Conservation (phyloP, 2,888 invertebrate genomes). For the Dorcus parallelipipedus region DNA sequence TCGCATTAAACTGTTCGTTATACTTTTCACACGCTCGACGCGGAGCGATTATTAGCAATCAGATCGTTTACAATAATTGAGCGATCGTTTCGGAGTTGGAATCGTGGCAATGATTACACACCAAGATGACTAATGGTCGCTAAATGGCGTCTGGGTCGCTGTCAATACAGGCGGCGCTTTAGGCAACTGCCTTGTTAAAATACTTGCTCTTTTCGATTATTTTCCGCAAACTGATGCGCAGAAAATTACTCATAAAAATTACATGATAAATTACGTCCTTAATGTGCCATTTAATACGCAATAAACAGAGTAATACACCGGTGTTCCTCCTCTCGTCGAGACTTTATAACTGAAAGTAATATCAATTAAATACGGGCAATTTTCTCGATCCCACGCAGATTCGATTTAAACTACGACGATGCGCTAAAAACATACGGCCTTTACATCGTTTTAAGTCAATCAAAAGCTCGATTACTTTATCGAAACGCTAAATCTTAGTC, state of each 20-base stretch:
- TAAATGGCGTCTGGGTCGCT: slow-evolving; percentile 18
- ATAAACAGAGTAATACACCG: not conserved
- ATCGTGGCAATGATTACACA: slow-evolving; percentile 19
- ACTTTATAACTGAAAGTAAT: too few relatives aligned
- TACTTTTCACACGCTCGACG: slow-evolving; percentile 6
- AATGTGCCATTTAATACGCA: slow-evolving; percentile 10
- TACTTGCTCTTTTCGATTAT: slow-evolving; percentile 18
- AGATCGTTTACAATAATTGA: slow-evolving; percentile 21
- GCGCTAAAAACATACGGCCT: too few relatives aligned
- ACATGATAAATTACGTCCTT: slow-evolving; percentile 11
- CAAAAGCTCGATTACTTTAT: too few relatives aligned
- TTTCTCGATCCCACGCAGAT: too few relatives aligned
- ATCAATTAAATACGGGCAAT: too few relatives aligned
- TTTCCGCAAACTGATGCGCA: slow-evolving; percentile 5
- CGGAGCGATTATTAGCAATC: slow-evolving; percentile 5
- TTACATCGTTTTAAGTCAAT: too few relatives aligned
- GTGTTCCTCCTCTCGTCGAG: too few relatives aligned
- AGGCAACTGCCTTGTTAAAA: slow-evolving; percentile 18
- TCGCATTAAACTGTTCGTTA: not conserved
- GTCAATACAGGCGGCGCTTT: slow-evolving; percentile 18
- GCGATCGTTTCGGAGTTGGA: slow-evolving; percentile 14
- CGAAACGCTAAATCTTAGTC: too few relatives aligned
- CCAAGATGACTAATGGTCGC: slow-evolving; percentile 18
- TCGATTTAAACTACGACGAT: too few relatives aligned
- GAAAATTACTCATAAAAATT: slow-evolving; percentile 2